These are phyloP conservation scores for Argyrosomus regius DNA, from an alignment of 2,797 vertebrate species.

Conservation along the genomic window DNA sequence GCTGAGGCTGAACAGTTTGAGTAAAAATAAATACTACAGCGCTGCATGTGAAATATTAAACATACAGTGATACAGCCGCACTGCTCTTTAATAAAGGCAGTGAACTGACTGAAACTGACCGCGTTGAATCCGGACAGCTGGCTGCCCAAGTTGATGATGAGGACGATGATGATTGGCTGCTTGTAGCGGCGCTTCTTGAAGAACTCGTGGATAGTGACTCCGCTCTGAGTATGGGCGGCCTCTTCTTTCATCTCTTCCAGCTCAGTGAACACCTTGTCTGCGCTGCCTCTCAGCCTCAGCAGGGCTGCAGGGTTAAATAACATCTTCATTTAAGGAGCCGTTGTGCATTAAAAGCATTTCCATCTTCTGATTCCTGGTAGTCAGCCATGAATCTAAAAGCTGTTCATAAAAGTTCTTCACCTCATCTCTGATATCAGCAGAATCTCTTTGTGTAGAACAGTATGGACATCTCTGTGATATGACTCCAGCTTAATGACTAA, in stretches of 20 bases:
- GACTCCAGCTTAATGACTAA: neutral
- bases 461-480: neutral
- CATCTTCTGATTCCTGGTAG: constrained; percentile 8
- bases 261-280: constrained; percentile 70
- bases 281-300: constrained; percentile 70
- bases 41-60: constrained; percentile 15
- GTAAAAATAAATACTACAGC: constrained; percentile 4
- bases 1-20: constrained; percentile 34
- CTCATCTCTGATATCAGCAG: neutral
- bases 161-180: constrained; percentile 78
- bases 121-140: constrained; percentile 84
- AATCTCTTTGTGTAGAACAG: neutral
- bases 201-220: constrained; percentile 79
- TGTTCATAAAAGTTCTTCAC: neutral
- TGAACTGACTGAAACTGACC: constrained; percentile 54
- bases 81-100: neutral
- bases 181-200: constrained; percentile 79
- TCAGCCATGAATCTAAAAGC: constrained; percentile 2
- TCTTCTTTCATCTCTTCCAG: constrained; percentile 83
- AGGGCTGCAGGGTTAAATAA: constrained; percentile 68
- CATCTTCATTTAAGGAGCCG: neutral
- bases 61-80: neutral
- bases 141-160: constrained; percentile 78
- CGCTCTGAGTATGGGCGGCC: constrained; percentile 70
- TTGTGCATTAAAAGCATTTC: constrained; percentile 24